Evolutionary conservation across 1,140 invertebrate species (phyloP).

Genomic region (Drosophila grimshawi): DNA sequence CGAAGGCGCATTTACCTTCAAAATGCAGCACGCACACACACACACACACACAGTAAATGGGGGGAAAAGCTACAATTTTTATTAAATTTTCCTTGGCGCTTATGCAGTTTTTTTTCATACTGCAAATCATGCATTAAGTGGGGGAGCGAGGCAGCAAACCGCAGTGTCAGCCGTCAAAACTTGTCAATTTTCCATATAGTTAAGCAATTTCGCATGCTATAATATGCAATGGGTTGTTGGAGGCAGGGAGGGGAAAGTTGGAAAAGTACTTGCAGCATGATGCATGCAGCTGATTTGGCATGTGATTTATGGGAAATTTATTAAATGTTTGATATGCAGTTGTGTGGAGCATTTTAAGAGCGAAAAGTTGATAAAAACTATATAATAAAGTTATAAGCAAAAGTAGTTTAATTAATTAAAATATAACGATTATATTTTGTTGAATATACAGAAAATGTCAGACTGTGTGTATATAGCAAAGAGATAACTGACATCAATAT

Average conservation of each 20-base stretch:
- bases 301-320: slow-evolving; percentile 76
- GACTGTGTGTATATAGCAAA: no score
- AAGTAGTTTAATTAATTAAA: neutral
- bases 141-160: slow-evolving; percentile 43
- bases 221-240: slow-evolving; percentile 42
- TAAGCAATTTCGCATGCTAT: slow-evolving; percentile 74
- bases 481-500: neutral
- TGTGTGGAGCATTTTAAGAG: neutral
- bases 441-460: no score
- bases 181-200: slow-evolving; percentile 82
- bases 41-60: neutral
- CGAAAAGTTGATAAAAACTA: neutral
- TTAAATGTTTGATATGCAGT: slow-evolving; percentile 53
- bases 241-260: slow-evolving; percentile 19
- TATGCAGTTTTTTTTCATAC: slow-evolving; percentile 66
- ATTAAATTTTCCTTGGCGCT: slow-evolving; percentile 57
- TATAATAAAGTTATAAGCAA: neutral
- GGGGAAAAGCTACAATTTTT: slow-evolving; percentile 37
- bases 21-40: slow-evolving; percentile 7
- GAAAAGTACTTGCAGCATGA: slow-evolving; percentile 12
- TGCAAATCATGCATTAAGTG: slow-evolving; percentile 55
- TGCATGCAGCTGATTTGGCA: slow-evolving; percentile 59
- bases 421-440: no score
- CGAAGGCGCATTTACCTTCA: slow-evolving; percentile 26
- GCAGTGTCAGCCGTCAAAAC: slow-evolving; percentile 76